A percentile compares a stretch with the other conserved stretches of the same genome.
These are phyloP conservation scores for Sphenopsis melanotis DNA, from an alignment of 2,797 vertebrate species.

Conservation along the genomic window DNA sequence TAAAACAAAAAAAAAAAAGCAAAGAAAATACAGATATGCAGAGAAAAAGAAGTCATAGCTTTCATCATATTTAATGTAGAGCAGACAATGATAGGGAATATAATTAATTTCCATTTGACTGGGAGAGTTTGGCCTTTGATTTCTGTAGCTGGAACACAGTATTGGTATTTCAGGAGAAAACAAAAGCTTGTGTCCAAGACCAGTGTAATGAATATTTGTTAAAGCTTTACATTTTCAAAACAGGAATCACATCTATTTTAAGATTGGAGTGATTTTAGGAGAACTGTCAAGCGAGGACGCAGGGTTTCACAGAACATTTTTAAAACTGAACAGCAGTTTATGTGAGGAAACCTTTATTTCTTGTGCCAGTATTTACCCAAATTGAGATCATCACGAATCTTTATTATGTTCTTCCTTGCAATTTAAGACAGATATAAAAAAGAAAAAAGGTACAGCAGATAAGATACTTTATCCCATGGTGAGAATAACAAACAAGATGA, in stretches of 20 bases:
- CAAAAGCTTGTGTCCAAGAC: background rate
- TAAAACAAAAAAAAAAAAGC: background rate
- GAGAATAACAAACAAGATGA: constrained; percentile 49
- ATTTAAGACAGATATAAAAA: background rate
- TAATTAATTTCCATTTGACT: background rate
- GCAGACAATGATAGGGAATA: background rate
- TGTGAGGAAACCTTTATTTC: background rate
- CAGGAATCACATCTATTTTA: background rate
- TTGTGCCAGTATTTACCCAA: background rate
- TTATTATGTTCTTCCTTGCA: background rate
- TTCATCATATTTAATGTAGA: background rate
- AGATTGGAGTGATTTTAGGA: background rate
- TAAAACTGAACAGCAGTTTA: background rate
- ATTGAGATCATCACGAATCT: background rate
- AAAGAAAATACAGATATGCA: background rate
- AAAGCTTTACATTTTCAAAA: background rate
- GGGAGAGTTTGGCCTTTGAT: background rate
- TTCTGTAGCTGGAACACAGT: background rate
- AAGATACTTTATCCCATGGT: background rate
- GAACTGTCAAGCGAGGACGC: background rate
- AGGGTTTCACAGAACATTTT: background rate
- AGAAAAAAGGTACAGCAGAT: background rate
- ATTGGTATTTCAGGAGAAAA: background rate
- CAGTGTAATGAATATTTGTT: background rate
- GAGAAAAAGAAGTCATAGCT: background rate